These are phyloP conservation scores for Sisor rabdophorus DNA, from an alignment of 2,113 vertebrate species.

Conservation along the genomic window DNA sequence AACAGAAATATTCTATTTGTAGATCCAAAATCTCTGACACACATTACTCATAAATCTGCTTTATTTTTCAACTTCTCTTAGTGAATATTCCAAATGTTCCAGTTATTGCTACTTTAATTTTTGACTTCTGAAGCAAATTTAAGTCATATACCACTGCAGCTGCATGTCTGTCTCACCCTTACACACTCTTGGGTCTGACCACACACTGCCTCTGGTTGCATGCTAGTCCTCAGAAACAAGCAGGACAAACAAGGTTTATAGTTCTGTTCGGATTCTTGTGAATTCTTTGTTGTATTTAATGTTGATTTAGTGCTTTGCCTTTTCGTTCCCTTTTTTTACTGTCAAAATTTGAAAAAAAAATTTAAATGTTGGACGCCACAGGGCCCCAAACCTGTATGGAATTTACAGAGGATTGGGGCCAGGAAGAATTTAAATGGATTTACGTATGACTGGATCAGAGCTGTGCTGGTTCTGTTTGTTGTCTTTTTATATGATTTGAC, in stretches of 20 bases:
- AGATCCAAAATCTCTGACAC: slow-evolving; percentile 7
- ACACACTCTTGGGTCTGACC: slow-evolving; percentile 29
- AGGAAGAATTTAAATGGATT: slow-evolving; percentile 49
- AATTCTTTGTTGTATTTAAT: slow-evolving; percentile 15
- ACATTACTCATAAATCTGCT: neutral
- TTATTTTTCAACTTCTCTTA: slow-evolving; percentile 34
- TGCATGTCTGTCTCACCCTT: slow-evolving; percentile 6
- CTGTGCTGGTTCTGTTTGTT: slow-evolving; percentile 65
- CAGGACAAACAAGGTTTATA: slow-evolving; percentile 38
- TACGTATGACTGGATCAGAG: slow-evolving; percentile 58
- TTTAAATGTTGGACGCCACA: neutral
- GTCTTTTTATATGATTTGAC: slow-evolving; percentile 56
- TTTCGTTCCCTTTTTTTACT: neutral
- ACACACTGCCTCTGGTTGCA: slow-evolving; percentile 22
- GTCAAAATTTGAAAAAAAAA: neutral
- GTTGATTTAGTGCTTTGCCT: slow-evolving; percentile 35
- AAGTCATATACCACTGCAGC: slow-evolving; percentile 24
- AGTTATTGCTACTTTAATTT: slow-evolving; percentile 33
- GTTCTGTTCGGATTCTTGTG: slow-evolving; percentile 24
- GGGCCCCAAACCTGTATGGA: neutral
- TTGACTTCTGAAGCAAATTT: slow-evolving; percentile 16
- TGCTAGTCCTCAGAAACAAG: slow-evolving; percentile 19
- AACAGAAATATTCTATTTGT: slow-evolving; percentile 1
- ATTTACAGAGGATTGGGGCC: slow-evolving; percentile 31
- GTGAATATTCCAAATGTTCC: slow-evolving; percentile 23